phyloP scores from a whole-genome alignment of 2,888 invertebrate genomes.

The Drosophila diplacantha region DNA sequence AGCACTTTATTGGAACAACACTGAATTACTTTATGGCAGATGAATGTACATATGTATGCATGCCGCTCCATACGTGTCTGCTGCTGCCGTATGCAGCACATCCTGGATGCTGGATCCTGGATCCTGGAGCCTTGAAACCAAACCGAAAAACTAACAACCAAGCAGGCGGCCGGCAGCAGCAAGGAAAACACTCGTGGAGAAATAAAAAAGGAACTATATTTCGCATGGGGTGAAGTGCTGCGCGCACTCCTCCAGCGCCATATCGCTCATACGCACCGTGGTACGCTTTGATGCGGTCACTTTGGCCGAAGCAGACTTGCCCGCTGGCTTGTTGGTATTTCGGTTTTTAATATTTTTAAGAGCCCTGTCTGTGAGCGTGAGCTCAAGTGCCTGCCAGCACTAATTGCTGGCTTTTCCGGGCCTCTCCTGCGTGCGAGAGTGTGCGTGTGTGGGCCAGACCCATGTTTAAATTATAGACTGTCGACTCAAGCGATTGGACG shows the following conservation, averaged over 20 bases:
- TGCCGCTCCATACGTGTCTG: conserved; percentile 21
- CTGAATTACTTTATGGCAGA: conserved; percentile 68
- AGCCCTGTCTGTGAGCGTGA: conserved; percentile 34
- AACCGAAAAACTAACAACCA: conserved; percentile 44
- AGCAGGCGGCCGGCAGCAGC: conserved; percentile 14
- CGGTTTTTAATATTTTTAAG: conserved; percentile 52
- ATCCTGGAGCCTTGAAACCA: conserved; percentile 9
- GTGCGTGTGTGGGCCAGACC: conserved; percentile 11
- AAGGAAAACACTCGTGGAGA: conserved; percentile 18
- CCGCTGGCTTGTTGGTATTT: conserved; percentile 23
- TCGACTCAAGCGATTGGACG: conserved; percentile 43
- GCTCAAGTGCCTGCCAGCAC: conserved; percentile 31
- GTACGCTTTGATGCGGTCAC: conserved; percentile 59
- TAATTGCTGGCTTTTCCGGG: conserved; percentile 35
- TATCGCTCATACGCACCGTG: conserved; percentile 59
- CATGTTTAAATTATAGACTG: conserved; percentile 52
- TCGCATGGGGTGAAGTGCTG: conserved; percentile 48
- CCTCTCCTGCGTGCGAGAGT: background rate
- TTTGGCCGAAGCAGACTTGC: conserved; percentile 35
- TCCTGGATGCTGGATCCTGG: conserved; percentile 2
- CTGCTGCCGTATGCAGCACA: conserved; percentile 29
- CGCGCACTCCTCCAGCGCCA: background rate
- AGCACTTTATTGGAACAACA: conserved; percentile 73
- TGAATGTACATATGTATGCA: conserved; percentile 27
- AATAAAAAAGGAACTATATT: conserved; percentile 20